Percentiles rank a stretch among this genome's conserved stretches.
phyloP scores from a whole-genome alignment of 1,140 invertebrate genomes.

The Drosophila truncata region DNA sequence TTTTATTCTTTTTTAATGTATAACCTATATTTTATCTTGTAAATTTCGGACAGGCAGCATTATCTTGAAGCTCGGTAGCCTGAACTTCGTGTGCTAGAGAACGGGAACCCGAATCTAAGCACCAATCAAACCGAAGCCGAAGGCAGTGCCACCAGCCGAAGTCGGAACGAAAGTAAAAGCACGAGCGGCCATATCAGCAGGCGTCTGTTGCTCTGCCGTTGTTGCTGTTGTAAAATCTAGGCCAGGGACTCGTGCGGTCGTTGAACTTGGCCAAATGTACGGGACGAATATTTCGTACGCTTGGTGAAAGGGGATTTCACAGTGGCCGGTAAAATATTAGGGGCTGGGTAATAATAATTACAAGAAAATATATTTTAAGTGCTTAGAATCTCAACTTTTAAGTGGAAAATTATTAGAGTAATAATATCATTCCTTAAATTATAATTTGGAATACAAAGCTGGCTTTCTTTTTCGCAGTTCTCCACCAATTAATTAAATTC shows the following conservation, averaged over 20 bases:
- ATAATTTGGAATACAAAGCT: background rate
- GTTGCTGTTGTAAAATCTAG: slow-evolving; percentile 71
- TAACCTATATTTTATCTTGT: slow-evolving; percentile 3
- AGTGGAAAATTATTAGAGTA: background rate
- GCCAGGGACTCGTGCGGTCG: slow-evolving; percentile 81
- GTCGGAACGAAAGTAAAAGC: slow-evolving; percentile 75
- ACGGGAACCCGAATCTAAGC: slow-evolving; percentile 13
- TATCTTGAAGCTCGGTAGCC: slow-evolving; percentile 18
- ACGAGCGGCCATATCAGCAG: slow-evolving; percentile 49
- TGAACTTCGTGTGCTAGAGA: background rate
- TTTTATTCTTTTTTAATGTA: background rate
- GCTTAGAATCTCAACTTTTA: background rate
- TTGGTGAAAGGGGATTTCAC: slow-evolving; percentile 18
- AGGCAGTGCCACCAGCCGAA: slow-evolving; percentile 24
- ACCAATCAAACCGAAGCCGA: slow-evolving; percentile 50
- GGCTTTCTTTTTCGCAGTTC: rapidly evolving
- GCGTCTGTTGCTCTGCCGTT: slow-evolving; percentile 31
- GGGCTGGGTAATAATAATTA: background rate
- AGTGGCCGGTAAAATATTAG: background rate
- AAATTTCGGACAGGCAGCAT: background rate
- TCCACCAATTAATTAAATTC: background rate
- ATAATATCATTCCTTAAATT: background rate
- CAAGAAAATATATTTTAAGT: background rate
- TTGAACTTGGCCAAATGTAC: slow-evolving; percentile 77
- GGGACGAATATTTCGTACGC: slow-evolving; percentile 19